phyloP scores from a whole-genome alignment of 2,888 invertebrate genomes.

The Willowsia nigromaculata region DNA sequence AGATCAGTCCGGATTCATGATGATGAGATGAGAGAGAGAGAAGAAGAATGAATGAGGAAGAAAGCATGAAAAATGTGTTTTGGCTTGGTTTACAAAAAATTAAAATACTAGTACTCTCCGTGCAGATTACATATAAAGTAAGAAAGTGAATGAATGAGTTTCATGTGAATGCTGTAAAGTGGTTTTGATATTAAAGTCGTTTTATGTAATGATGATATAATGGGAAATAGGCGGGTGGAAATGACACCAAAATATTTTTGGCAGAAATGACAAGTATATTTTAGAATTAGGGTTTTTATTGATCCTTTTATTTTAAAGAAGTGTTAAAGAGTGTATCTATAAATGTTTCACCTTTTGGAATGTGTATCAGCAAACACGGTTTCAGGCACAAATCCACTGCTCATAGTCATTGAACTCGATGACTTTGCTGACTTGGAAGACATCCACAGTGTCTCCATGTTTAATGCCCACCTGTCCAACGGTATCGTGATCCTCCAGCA shows the following conservation, averaged over 20 bases:
- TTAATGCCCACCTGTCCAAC: background rate
- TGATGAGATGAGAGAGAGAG: background rate
- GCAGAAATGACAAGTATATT: background rate
- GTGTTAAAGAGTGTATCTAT: too few species aligned
- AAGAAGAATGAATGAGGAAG: constrained; percentile 25
- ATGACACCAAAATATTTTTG: background rate
- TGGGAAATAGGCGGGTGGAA: background rate
- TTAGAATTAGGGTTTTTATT: background rate
- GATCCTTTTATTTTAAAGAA: background rate
- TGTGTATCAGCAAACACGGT: background rate
- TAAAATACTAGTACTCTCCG: background rate
- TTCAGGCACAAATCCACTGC: background rate
- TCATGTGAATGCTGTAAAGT: background rate
- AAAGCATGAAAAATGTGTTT: constrained; percentile 22
- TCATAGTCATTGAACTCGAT: background rate
- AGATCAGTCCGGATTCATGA: background rate
- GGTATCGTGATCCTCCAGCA: background rate
- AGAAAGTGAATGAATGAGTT: background rate
- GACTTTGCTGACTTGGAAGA: background rate
- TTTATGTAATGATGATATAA: background rate
- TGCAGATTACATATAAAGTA: background rate
- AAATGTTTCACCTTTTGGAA: too few species aligned
- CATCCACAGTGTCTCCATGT: background rate
- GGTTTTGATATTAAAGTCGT: background rate
- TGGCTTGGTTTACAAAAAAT: background rate